Conservation (phyloP, 2,888 invertebrate species). For the Torymus auratus region DNA sequence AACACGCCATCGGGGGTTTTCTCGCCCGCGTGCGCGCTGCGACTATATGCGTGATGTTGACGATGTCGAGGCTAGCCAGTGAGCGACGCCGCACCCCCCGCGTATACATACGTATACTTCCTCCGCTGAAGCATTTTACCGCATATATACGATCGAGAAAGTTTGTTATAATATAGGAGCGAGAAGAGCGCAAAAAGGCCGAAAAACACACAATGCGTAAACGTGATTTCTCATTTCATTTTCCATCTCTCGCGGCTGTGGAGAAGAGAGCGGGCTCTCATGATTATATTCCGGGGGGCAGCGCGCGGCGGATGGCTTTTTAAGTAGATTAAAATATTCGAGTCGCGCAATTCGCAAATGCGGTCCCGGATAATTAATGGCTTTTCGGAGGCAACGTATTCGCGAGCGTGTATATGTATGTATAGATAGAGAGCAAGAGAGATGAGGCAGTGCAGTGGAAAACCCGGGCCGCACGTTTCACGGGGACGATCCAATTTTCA, state of each 20-base stretch:
- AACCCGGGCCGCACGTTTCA: too few species aligned
- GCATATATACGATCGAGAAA: too few species aligned
- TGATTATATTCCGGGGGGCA: constrained; percentile 73
- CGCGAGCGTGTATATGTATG: not conserved
- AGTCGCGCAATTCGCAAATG: constrained; percentile 59
- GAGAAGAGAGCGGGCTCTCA: constrained; percentile 54
- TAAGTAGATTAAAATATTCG: constrained; percentile 74
- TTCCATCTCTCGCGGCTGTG: too few species aligned
- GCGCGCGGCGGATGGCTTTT: constrained; percentile 71
- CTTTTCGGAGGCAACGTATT: constrained; percentile 62
- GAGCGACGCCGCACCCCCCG: too few species aligned
- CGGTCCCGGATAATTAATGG: constrained; percentile 73
- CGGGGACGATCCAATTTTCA: constrained; percentile 38
- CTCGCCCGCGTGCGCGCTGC: not conserved
- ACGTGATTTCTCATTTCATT: too few species aligned
- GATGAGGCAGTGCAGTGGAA: too few species aligned
- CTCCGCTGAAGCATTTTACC: too few species aligned
- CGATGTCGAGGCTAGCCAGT: not conserved
- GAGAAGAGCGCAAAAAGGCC: too few species aligned
- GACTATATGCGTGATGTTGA: not conserved
- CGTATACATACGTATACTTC: too few species aligned
- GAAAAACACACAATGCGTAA: too few species aligned
- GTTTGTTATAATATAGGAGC: too few species aligned
- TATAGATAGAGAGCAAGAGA: too few species aligned
- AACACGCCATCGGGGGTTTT: constrained; percentile 18